Percentiles rank a stretch among this genome's conserved stretches.
Evolutionary conservation across 2,113 vertebrate genomes (phyloP).

Genomic region (Suricata suricatta): DNA sequence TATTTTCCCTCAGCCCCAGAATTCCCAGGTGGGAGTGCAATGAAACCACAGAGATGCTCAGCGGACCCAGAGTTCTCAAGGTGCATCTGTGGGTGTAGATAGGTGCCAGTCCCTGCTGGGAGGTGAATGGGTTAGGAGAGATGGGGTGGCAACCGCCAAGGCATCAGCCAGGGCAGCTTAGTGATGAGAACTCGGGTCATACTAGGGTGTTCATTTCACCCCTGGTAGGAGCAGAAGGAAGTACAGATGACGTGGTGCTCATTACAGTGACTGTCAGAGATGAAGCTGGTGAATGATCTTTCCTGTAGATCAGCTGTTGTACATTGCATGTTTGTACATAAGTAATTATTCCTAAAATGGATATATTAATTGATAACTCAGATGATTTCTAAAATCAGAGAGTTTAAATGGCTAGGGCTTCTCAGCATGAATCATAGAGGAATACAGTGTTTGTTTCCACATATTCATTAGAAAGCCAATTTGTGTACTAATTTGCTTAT

Average conservation of each 20-base stretch:
- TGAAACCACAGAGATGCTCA: background rate
- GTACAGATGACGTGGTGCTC: background rate
- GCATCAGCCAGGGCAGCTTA: background rate
- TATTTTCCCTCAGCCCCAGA: background rate
- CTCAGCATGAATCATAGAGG: background rate
- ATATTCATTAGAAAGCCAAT: background rate
- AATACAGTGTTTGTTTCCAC: background rate
- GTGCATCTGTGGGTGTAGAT: background rate
- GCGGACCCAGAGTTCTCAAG: background rate
- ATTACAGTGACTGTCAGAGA: background rate
- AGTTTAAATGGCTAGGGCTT: background rate
- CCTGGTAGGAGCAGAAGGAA: background rate
- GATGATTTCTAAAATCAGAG: constrained; percentile 18
- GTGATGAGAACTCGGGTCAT: background rate
- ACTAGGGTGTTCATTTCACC: background rate
- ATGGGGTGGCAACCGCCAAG: background rate
- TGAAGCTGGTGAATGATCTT: background rate
- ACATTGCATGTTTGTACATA: background rate
- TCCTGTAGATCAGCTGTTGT: background rate
- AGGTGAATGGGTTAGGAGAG: background rate
- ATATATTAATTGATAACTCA: background rate
- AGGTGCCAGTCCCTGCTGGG: background rate
- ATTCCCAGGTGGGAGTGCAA: background rate
- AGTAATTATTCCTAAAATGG: background rate
- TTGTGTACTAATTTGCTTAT: background rate